Base-by-base conservation (phyloP, 2,797 vertebrate genomes). In the Rhyacichthys aspro region DNA sequence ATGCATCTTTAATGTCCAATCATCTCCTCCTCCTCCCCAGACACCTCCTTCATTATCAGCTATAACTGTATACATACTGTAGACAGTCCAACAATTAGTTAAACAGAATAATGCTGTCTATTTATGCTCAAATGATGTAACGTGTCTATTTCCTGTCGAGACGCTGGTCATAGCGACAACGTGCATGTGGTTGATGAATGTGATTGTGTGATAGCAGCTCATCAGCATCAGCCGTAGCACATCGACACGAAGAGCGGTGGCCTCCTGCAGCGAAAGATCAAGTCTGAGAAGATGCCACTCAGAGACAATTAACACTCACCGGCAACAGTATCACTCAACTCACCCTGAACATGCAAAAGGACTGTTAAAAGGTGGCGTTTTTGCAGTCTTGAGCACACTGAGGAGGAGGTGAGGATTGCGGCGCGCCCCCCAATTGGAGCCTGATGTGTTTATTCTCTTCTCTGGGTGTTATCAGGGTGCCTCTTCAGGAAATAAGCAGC, bases 401-500 rank as follows among this genome's bases (percentile, higher is more conserved):
- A 50, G 78, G 74, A 70, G 67, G 68, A 50, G 75, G 18, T 65
- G 63, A 75, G 76, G 75, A 76, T 63, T 77, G 64, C 39, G n/a
- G n/a, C n/a, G n/a, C n/a, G n/a, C n/a, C n/a, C n/a, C n/a, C n/a
- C n/a, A n/a, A n/a, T n/a, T n/a, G n/a, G n/a, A 33, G 73, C 63
- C 32, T 42, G 55, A 66, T 57, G 56, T 70, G 70, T 76, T 80
- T 78, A 67, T 19, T 71, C 56, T 59, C 14, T 23, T 63, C 49
- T 52, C 65, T 73, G 38, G n/a, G 55, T 39, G 34, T 42, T 70
- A 34, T 18, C 63, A 9, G 44, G 71, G 17, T 15, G 23, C 63
- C 76, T 66, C 78, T 80, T 72, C 60, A 79, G 84, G 76, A 76
- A 79, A 82, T 60, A 73, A 76, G 79, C 64, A 54, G 56, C 17